Conservation (phyloP, 2,888 invertebrate genomes). For the Chrysolina oricalcia region DNA sequence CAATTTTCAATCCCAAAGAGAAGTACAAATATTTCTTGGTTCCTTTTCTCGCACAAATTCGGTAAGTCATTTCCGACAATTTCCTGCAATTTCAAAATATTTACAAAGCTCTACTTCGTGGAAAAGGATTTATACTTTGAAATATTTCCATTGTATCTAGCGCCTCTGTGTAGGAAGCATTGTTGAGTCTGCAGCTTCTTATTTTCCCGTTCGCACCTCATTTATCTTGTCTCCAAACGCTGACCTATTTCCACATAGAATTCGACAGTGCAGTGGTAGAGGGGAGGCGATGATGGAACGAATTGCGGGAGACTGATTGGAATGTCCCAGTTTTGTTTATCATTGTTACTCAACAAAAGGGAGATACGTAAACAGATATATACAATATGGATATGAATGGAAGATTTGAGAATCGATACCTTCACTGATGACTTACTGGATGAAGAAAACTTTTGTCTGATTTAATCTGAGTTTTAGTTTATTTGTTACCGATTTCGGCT, state of each 20-base stretch:
- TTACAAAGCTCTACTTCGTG: conserved; percentile 36
- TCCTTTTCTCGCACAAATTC: conserved; percentile 26
- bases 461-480: no score
- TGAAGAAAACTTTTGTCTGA: no score
- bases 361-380: no score
- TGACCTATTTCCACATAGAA: conserved; percentile 55
- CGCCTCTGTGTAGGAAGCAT: conserved; percentile 44
- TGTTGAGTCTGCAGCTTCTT: conserved; percentile 57
- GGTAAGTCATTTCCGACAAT: conserved; percentile 24
- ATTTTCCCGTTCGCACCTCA: conserved; percentile 60
- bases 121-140: conserved; percentile 46
- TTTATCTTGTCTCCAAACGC: conserved; percentile 60
- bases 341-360: no score
- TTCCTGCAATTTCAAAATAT: conserved; percentile 34
- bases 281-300: conserved; percentile 22
- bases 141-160: conserved; percentile 46
- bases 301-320: not conserved
- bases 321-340: no score
- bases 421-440: no score
- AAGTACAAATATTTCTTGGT: not conserved
- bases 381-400: no score
- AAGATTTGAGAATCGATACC: no score
- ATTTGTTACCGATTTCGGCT: no score
- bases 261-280: conserved; percentile 37
- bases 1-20: not conserved